phyloP scores from a whole-genome alignment of 2,888 invertebrate species.

The Gonocerus acuteangulatus region DNA sequence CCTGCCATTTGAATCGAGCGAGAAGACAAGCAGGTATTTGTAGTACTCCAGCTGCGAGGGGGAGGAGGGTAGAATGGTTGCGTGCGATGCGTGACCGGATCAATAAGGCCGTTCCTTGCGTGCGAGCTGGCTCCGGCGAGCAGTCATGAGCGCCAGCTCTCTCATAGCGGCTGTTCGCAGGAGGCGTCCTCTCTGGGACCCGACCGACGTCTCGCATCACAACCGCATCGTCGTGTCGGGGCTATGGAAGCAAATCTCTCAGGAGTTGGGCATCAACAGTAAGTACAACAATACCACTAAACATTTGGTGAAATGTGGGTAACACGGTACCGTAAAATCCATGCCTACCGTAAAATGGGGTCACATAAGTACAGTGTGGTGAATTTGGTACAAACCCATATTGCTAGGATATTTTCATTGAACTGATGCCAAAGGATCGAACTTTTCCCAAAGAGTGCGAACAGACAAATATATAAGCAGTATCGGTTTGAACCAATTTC shows the following conservation, averaged over 20 bases:
- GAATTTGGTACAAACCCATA: no score
- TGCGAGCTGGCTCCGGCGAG: constrained; percentile 22
- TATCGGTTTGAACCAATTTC: no score
- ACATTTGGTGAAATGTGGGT: no score
- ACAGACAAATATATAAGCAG: no score
- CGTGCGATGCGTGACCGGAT: constrained; percentile 29
- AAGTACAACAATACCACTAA: constrained; percentile 1
- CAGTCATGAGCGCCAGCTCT: constrained; percentile 26
- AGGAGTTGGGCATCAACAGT: constrained; percentile 28
- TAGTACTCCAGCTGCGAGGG: neutral
- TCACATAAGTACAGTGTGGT: no score
- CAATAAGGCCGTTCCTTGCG: constrained; percentile 27
- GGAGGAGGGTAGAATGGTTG: constrained; percentile 8
- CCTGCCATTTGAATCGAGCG: no score
- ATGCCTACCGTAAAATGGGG: no score
- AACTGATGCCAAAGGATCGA: no score
- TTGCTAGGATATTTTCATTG: no score
- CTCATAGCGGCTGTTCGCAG: constrained; percentile 29
- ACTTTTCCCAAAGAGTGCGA: no score
- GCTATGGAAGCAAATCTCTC: constrained; percentile 29
- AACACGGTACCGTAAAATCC: no score
- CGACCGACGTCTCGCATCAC: constrained; percentile 29
- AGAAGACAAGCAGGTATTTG: neutral
- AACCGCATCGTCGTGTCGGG: constrained; percentile 28
- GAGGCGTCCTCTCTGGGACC: constrained; percentile 30